These are phyloP conservation scores for Drosophila pseudoobscura DNA, from an alignment of 1,140 invertebrate species.

Conservation along the genomic window DNA sequence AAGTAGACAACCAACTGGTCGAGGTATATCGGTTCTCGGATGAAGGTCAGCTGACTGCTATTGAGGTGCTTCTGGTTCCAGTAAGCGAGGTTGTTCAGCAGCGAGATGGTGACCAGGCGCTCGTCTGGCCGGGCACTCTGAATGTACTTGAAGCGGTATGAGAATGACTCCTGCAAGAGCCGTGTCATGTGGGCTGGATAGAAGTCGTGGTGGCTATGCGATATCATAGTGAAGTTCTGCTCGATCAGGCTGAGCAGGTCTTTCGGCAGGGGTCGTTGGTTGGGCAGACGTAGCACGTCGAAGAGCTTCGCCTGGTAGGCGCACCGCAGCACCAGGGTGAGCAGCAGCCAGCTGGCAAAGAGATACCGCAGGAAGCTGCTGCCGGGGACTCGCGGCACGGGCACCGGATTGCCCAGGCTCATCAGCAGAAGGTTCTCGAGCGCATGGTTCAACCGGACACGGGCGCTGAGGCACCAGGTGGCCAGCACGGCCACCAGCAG, in stretches of 20 bases:
- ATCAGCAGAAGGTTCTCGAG: constrained; percentile 40
- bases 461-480: constrained; percentile 17
- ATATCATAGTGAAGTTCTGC: constrained; percentile 60
- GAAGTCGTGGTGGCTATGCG: constrained; percentile 54
- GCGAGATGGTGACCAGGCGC: no score
- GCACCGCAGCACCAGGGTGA: no score
- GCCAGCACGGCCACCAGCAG: background rate
- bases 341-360: no score
- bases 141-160: no score
- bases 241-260: constrained; percentile 12
- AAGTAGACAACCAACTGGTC: no score
- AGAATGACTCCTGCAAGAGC: background rate
- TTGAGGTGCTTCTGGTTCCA: no score
- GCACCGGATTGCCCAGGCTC: constrained; percentile 45
- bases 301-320: constrained; percentile 58
- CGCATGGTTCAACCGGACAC: constrained; percentile 10
- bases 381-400: background rate
- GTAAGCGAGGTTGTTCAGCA: no score
- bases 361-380: no score
- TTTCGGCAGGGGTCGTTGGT: no score
- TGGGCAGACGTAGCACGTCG: constrained; percentile 18
- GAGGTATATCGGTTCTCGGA: no score
- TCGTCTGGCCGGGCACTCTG: no score
- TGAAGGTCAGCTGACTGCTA: no score
- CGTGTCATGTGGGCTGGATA: constrained; percentile 43